A percentile compares a stretch with the other conserved stretches of the same genome.
These are phyloP conservation scores for Sipha maydis DNA, from an alignment of 2,888 invertebrate genomes.

Conservation along the genomic window DNA sequence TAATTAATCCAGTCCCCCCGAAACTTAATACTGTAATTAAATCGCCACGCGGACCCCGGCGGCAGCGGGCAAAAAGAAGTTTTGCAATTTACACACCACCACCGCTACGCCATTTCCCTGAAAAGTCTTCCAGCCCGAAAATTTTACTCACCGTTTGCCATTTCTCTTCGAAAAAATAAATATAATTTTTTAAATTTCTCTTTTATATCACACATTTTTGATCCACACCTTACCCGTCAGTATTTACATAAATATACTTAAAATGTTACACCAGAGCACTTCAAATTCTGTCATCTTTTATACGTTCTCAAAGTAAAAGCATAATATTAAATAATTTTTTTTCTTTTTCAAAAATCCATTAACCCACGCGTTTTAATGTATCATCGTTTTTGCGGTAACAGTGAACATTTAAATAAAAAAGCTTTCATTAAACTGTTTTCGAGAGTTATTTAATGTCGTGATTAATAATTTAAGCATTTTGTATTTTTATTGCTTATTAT, in stretches of 20 bases:
- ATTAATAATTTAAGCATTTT: conserved; percentile 45
- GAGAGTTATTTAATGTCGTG: not conserved
- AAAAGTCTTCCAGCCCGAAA: not conserved
- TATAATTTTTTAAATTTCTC: not conserved
- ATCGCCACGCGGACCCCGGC: conserved; percentile 44
- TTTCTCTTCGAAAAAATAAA: not conserved
- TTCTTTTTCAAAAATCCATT: too few relatives aligned
- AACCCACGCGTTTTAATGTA: not conserved
- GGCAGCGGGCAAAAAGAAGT: conserved; percentile 43
- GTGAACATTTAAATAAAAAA: not conserved
- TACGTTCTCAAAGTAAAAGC: not conserved
- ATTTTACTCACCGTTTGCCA: not conserved
- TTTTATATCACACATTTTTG: not conserved
- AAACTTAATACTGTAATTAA: conserved; percentile 62
- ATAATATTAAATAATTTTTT: not conserved
- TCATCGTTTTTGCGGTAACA: not conserved
- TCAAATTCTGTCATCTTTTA: not conserved
- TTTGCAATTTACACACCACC: conserved; percentile 45
- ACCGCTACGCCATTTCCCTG: not conserved
- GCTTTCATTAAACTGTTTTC: not conserved
- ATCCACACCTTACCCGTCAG: not conserved
- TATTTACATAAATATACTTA: too few relatives aligned
- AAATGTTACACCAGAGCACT: not conserved
- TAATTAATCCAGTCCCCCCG: conserved; percentile 55
- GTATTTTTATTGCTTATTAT: not conserved